Percentiles rank a stretch among this genome's conserved stretches.
phyloP scores from a whole-genome alignment of 2,113 vertebrate species.

The Mustela lutreola region DNA sequence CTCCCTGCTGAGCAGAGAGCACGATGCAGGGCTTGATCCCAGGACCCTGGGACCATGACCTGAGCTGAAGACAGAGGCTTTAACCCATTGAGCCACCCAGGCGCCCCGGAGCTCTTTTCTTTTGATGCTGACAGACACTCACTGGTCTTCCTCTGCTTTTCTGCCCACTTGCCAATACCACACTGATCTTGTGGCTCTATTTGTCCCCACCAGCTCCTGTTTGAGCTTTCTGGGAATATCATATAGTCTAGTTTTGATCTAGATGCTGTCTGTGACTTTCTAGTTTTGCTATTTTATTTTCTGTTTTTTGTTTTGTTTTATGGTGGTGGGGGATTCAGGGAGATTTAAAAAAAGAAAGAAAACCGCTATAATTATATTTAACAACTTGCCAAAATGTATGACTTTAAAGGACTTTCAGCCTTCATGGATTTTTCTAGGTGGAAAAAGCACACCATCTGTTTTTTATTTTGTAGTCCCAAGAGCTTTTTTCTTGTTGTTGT shows the following conservation, averaged over 20 bases:
- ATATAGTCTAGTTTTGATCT: background rate
- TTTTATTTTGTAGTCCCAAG: background rate
- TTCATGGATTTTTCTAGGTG: background rate
- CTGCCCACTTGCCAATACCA: background rate
- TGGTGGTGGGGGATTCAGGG: background rate
- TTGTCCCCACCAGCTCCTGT: background rate
- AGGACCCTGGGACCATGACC: too few species aligned
- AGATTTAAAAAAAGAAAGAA: background rate
- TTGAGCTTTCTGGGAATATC: background rate
- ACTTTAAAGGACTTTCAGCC: background rate
- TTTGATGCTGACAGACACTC: background rate
- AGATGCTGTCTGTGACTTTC: background rate
- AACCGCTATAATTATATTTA: background rate
- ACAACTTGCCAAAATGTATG: background rate
- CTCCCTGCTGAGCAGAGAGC: too few species aligned
- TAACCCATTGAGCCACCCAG: too few species aligned
- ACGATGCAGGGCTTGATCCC: too few species aligned
- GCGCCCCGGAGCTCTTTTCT: too few species aligned
- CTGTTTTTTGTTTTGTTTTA: background rate
- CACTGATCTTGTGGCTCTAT: background rate
- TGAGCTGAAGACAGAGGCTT: too few species aligned
- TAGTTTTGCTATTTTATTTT: background rate
- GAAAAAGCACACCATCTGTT: background rate
- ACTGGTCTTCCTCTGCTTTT: background rate
- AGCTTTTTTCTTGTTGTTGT: background rate